Evolutionary conservation across 2,888 invertebrate species (phyloP), one percentile per base, ranked within the genome.

Genomic region (Pseudanteris insignis): DNA sequence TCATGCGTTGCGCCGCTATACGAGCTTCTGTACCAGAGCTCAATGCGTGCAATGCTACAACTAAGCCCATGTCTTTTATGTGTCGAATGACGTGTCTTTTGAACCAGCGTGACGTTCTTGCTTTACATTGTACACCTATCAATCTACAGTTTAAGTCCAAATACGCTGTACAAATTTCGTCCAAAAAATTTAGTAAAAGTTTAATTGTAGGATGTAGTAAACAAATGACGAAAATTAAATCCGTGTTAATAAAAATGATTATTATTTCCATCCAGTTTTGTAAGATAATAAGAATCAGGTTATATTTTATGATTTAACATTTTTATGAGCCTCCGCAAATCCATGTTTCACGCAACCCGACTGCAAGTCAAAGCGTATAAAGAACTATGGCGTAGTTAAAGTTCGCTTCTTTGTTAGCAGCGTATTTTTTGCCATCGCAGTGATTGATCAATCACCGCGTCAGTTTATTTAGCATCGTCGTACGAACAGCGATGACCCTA

Each of bases 401-500:
- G 37, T 9, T 40, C 28, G 50, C 44, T 48, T 50, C 54, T 51
- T 50, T 48, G 44, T 18, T 50, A 55, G 50, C 30, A 50, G 28
- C 25, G 41, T 26, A 37, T 55, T 61, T 61, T 62, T 48, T 46
- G 26, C 30, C 21, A 13, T 46, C 14, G 28, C 46, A 47, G 36
- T 46, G 55, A 62, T 62, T 62, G 61, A 62, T 55, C 61, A 62
- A 62, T 62, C 61, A 41, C 50, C 50, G 51, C 46, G 51, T 55
- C 55, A 57, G 55, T 62, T 62, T 55, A 57, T 62, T 55, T 50
- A 51, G 61, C 55, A 62, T 68, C 65, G 58, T 46, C 55, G 63
- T 65, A 51, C 63, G 65, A 66, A 63, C 66, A 65, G 67, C 63
- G 57, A 70, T 68, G 67, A 69, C 67, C 70, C 66, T 33, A 62